Conservation (phyloP, 2,797 vertebrate species). For the Prunella strophiata region DNA sequence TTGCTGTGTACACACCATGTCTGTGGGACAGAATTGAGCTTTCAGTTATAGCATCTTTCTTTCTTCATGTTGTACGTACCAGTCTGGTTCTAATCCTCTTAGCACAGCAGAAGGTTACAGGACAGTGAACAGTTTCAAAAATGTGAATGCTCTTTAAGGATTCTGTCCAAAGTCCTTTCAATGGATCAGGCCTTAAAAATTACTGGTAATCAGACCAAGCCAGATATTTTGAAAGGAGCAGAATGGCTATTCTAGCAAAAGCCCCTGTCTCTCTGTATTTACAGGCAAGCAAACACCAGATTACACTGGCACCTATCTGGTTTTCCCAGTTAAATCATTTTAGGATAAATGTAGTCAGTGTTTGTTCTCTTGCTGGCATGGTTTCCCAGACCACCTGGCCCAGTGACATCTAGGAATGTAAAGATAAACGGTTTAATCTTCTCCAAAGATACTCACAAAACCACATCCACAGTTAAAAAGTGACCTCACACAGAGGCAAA, state of each 20-base stretch:
- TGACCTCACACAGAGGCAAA: conserved; percentile 35
- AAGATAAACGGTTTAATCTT: conserved; percentile 32
- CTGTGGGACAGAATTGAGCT: conserved; percentile 28
- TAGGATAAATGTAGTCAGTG: conserved; percentile 13
- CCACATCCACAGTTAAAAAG: conserved; percentile 20
- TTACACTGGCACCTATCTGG: neutral
- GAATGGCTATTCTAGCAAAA: conserved; percentile 29
- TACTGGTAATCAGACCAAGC: neutral
- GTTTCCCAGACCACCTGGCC: conserved; percentile 49
- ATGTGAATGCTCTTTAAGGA: conserved; percentile 51
- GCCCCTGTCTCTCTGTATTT: neutral
- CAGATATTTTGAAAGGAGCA: conserved; percentile 25
- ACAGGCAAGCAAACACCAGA: conserved; percentile 8
- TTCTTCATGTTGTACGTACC: conserved; percentile 30
- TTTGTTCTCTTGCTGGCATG: conserved; percentile 23
- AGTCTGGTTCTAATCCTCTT: conserved; percentile 39
- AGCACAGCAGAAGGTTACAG: conserved; percentile 52
- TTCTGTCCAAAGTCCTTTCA: conserved; percentile 25
- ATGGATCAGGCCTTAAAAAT: conserved; percentile 34
- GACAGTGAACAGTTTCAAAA: conserved; percentile 25
- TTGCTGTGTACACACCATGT: conserved; percentile 27
- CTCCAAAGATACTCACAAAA: conserved; percentile 18
- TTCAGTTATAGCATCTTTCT: conserved; percentile 46
- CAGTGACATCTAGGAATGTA: conserved; percentile 22
- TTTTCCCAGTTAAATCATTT: conserved; percentile 33